Evolutionary conservation across 2,113 vertebrate species (phyloP).

Genomic region (Vidua macroura): DNA sequence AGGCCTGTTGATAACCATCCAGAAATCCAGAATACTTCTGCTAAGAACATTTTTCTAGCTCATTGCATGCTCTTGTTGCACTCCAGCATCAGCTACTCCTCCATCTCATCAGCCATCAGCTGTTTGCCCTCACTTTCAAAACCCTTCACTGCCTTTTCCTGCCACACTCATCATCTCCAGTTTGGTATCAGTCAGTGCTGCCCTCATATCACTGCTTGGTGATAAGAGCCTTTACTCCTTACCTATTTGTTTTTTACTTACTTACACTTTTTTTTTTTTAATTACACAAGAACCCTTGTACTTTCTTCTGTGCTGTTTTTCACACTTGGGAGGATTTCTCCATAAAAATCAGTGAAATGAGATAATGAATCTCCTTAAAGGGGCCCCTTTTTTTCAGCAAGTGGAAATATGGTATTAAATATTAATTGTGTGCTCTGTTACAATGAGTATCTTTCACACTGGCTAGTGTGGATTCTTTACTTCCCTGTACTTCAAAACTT

Average conservation of each 20-base stretch:
- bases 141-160: not conserved
- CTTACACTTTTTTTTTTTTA: not conserved
- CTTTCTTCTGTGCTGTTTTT: not conserved
- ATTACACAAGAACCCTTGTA: not conserved
- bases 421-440: not conserved
- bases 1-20: constrained; percentile 21
- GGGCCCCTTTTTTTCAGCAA: not conserved
- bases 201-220: fast-evolving
- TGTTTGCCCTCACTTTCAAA: not conserved
- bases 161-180: not conserved
- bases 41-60: not conserved
- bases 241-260: not conserved
- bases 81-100: not conserved
- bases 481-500: not conserved
- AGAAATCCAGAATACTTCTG: not conserved
- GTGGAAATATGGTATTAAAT: not conserved
- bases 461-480: not conserved
- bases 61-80: not conserved
- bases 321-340: not conserved
- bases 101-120: not conserved
- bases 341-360: not conserved
- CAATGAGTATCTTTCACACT: not conserved
- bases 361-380: not conserved
- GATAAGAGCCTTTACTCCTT: not conserved
- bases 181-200: not conserved